Evolutionary conservation across 53 echinoderm and acorn worm genomes (phyloP).

Genomic region (Luidia sarsii): DNA sequence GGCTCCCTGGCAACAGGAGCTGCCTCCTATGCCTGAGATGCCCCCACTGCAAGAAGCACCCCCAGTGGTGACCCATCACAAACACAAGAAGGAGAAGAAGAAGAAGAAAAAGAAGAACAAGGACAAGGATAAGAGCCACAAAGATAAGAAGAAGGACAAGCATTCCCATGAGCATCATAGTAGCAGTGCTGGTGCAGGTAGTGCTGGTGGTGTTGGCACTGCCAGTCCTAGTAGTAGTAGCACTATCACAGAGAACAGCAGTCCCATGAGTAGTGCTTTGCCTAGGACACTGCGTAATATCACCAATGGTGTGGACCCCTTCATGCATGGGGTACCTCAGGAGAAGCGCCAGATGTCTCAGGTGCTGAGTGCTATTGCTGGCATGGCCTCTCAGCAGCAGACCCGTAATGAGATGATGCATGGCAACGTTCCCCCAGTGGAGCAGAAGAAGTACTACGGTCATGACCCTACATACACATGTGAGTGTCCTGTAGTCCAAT

Average conservation of each 20-base stretch:
- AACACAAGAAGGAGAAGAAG: constrained; percentile 79
- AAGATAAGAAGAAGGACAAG: constrained; percentile 79
- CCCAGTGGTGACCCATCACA: constrained; percentile 40
- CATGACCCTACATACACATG: constrained; percentile 86
- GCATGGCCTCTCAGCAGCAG: constrained; percentile 55
- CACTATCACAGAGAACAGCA: constrained; percentile 2
- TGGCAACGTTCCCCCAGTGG: constrained; percentile 52
- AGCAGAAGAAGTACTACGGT: constrained; percentile 80
- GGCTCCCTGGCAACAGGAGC: constrained; percentile 85
- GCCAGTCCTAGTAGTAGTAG: constrained; percentile 36
- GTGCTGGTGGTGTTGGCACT: too few species aligned
- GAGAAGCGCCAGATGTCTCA: constrained; percentile 82
- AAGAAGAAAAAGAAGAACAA: constrained; percentile 92
- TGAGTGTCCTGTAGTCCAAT: constrained; percentile 29
- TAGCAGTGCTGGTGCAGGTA: too few species aligned
- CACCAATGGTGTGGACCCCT: constrained; percentile 71
- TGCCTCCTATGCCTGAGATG: constrained; percentile 69
- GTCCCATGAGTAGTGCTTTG: constrained; percentile 16
- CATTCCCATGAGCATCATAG: constrained; percentile 18
- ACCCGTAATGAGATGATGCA: constrained; percentile 50
- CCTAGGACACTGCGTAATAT: constrained; percentile 82
- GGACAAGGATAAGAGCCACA: constrained; percentile 79
- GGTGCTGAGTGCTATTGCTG: constrained; percentile 77
- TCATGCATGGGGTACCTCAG: constrained; percentile 34
- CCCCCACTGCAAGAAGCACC: constrained; percentile 44